Evolutionary conservation across 2,888 invertebrate genomes (phyloP).

Genomic region (Andrena bucephala): DNA sequence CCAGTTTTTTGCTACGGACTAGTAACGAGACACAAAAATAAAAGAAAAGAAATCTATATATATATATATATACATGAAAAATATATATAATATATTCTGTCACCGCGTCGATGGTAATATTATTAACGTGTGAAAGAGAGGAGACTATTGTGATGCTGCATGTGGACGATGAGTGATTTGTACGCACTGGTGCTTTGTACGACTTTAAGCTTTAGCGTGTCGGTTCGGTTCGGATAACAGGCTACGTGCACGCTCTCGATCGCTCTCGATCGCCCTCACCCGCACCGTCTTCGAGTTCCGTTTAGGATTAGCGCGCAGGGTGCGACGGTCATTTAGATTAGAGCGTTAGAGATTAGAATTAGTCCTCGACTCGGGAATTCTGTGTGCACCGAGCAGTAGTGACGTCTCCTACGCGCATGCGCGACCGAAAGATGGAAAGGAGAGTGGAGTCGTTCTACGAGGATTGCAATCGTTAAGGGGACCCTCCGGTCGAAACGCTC

Average conservation of each 20-base stretch:
- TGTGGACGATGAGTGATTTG: constrained; percentile 61
- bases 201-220: constrained; percentile 63
- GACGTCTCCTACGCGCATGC: too few relatives aligned
- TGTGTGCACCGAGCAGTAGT: too few relatives aligned
- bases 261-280: background rate
- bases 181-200: constrained; percentile 65
- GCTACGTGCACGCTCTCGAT: constrained; percentile 12
- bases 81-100: constrained; percentile 63
- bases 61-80: constrained; percentile 45
- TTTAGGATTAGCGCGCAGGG: constrained; percentile 18
- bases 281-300: constrained; percentile 20
- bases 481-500: too few relatives aligned
- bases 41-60: constrained; percentile 45
- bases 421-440: too few relatives aligned
- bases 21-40: constrained; percentile 55
- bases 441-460: too few relatives aligned
- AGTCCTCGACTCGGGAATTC: too few relatives aligned
- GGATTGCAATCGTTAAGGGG: too few relatives aligned
- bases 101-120: constrained; percentile 62
- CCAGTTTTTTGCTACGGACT: constrained; percentile 68
- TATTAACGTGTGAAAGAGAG: constrained; percentile 55
- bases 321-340: background rate
- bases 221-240: constrained; percentile 27
- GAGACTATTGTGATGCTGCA: constrained; percentile 49
- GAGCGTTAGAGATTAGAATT: too few relatives aligned